Evolutionary conservation across 2,797 vertebrate species (phyloP).

Genomic region (Columba guinea): DNA sequence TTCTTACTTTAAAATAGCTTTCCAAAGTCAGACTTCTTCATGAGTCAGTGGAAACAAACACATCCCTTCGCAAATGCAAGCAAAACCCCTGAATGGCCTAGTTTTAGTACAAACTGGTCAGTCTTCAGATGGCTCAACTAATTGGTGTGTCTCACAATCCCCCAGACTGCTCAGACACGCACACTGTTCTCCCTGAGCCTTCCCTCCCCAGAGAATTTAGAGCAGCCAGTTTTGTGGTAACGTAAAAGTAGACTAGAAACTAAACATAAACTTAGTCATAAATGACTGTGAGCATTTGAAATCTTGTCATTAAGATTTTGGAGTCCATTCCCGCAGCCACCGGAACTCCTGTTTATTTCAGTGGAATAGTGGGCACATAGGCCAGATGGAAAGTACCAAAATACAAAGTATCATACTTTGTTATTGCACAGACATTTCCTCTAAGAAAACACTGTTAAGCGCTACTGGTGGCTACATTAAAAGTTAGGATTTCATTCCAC

Average conservation of each 20-base stretch:
- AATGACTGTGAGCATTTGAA: neutral
- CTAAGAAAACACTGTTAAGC: neutral
- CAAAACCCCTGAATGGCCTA: neutral
- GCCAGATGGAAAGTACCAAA: neutral
- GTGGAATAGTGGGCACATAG: neutral
- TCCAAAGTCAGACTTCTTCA: conserved; percentile 24
- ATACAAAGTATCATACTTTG: neutral
- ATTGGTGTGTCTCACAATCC: neutral
- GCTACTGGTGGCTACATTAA: neutral
- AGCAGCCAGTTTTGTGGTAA: neutral
- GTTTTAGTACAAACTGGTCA: conserved; percentile 20
- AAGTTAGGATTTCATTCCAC: neutral
- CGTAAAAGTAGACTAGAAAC: neutral
- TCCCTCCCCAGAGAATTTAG: neutral
- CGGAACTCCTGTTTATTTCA: neutral
- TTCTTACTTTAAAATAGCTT: conserved; percentile 44
- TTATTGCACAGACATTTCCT: neutral
- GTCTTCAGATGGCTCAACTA: neutral
- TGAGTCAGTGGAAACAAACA: conserved; percentile 59
- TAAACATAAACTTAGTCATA: neutral
- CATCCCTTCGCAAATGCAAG: conserved; percentile 4
- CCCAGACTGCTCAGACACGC: neutral
- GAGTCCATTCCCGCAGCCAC: neutral
- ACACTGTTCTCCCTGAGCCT: neutral
- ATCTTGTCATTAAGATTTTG: neutral